Evolutionary conservation across 1,140 invertebrate genomes (phyloP), one percentile per base, ranked within the genome.

Genomic region (Drosophila willistoni): DNA sequence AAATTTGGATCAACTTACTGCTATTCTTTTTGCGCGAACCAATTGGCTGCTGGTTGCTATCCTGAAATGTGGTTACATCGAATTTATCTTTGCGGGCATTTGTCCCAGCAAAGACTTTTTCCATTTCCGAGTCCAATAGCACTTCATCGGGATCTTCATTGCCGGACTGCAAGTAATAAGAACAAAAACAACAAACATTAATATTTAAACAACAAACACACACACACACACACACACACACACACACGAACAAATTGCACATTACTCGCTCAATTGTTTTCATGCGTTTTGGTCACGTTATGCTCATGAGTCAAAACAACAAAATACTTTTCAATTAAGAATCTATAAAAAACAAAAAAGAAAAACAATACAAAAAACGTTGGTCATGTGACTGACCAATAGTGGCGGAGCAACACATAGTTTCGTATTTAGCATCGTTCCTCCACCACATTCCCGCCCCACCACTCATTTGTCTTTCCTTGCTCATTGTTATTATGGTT

Each of bases 81-180:
- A 95, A 96, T 73, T 94, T 94, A 54, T 95, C 94, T 59, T 91
- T 90, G 63, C 82, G 81, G 17, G 68, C 51, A 66, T 65, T 84
- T 61, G 77, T 79, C 80, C 84, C 81, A 80, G 94, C 94, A 91
- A 96, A 96, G 70, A 96, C 95, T 92, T 96, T 96, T 90, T 95
- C 95, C 94, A 96, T 96, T 93, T 96, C 95, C 92, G 96, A 95
- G 92, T 96, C 95, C 92, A 96, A 92, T 73, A 94, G 94, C 73
- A 95, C 94, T 91, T 94, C 94, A 90, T 94, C 92, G 93, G 94
- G 93, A 89, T 94, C 91, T 90, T 94, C 94, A 94, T 94, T 93
- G 76, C 93, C 93, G 91, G 93, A 93, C 86, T 92, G 81, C 92
- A 93, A 70, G 14, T 39, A 47, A 17, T 29, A 2, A 33, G 17